A percentile compares a stretch with the other conserved stretches of the same genome.
phyloP scores from a whole-genome alignment of 1,140 invertebrate species.

The Habropoda laboriosa region DNA sequence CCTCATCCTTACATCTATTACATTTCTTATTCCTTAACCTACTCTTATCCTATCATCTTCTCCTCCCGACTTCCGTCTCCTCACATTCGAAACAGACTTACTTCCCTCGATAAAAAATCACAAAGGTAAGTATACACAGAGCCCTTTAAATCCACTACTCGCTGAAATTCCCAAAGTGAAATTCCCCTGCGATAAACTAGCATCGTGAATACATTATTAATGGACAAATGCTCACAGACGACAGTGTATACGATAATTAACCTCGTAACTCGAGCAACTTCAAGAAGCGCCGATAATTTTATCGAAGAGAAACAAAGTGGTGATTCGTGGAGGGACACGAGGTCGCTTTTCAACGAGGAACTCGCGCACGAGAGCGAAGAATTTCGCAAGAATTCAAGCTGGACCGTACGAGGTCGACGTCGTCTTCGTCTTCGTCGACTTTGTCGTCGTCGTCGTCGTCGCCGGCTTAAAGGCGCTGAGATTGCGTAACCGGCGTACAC shows the following conservation, averaged over 20 bases:
- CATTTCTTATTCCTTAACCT: too few species aligned
- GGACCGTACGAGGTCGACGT: conserved; percentile 60
- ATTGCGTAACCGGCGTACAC: conserved; percentile 61
- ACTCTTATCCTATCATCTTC: too few species aligned
- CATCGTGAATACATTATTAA: too few species aligned
- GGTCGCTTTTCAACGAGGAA: conserved; percentile 49
- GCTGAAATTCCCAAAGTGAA: too few species aligned
- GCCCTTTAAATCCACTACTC: too few species aligned
- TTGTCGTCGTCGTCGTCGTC: conserved; percentile 45
- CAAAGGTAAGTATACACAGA: too few species aligned
- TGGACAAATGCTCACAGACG: too few species aligned
- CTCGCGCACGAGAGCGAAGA: conserved; percentile 12
- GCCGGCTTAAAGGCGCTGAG: conserved; percentile 49
- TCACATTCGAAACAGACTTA: too few species aligned
- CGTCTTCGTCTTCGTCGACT: conserved; percentile 37
- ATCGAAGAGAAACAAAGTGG: not conserved
- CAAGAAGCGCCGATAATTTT: not conserved
- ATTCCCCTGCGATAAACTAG: too few species aligned
- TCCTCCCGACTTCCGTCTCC: too few species aligned
- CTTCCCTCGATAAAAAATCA: too few species aligned
- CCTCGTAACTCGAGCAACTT: not conserved
- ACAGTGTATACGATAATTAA: conserved; percentile 18
- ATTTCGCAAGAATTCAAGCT: conserved; percentile 63
- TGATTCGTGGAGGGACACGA: not conserved
- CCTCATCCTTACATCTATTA: too few species aligned